Percentiles rank a stretch among this genome's conserved stretches.
These are phyloP conservation scores for Leiothrix lutea DNA, from an alignment of 2,113 vertebrate species.

Conservation along the genomic window DNA sequence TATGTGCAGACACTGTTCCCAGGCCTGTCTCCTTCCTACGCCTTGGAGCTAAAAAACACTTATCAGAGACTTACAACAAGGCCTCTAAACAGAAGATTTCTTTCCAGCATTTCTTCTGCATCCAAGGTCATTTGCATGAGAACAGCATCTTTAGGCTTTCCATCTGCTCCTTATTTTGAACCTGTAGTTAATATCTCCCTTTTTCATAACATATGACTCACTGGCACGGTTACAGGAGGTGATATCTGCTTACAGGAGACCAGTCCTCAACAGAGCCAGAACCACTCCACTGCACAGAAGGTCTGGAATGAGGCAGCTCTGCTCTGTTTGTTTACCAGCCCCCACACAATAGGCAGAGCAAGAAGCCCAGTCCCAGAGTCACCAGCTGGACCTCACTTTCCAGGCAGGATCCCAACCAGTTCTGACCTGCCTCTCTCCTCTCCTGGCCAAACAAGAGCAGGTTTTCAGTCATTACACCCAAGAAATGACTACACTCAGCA, in stretches of 20 bases:
- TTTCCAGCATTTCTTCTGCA: neutral
- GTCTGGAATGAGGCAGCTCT: neutral
- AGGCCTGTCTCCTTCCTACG: conserved; percentile 57
- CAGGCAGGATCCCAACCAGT: neutral
- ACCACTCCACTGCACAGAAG: neutral
- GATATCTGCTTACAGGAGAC: conserved; percentile 24
- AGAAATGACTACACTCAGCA: neutral
- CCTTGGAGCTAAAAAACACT: conserved; percentile 14
- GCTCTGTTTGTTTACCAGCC: neutral
- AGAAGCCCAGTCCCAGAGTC: neutral
- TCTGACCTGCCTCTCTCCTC: neutral
- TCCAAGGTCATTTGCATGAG: conserved; percentile 25
- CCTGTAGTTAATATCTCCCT: conserved; percentile 43
- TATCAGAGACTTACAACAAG: conserved; percentile 15
- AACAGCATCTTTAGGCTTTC: neutral
- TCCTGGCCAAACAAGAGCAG: neutral
- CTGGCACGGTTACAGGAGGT: neutral
- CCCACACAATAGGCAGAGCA: neutral
- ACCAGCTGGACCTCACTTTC: neutral
- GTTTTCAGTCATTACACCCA: neutral
- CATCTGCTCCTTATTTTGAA: conserved; percentile 53
- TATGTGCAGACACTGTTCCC: conserved; percentile 48
- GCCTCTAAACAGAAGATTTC: conserved; percentile 9
- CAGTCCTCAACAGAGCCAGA: neutral
- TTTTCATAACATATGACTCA: conserved; percentile 41